Base-by-base conservation (phyloP, 2,888 invertebrate genomes). In the Mechanitis messenoides region DNA sequence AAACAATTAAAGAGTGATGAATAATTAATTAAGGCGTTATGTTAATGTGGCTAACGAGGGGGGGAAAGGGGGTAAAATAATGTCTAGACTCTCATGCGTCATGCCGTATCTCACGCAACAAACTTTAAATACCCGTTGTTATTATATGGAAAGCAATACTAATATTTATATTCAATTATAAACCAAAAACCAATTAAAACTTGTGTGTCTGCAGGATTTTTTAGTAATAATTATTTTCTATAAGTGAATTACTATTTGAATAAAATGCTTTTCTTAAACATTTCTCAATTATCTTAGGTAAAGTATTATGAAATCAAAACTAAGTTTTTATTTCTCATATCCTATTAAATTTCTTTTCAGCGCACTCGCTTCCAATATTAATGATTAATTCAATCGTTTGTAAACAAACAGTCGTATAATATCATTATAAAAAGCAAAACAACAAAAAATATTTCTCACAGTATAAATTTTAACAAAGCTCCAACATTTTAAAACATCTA, bases 21-120 rank as follows among this genome's bases (percentile, higher is more conserved):
- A 79, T 78, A 80, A 85, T 84, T 84, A 84, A 85, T 85, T 83
- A 85, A 76, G 76, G 74, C 74, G 80, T 75, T 77, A 80, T 80
- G 80, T 78, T 80, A 81, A 84, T 81, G 74, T 72, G 69, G 76
- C 78, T 78, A 79, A 77, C 75, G 76, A 74, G 50, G 50, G 31
- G 11, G 50, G 50, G 50, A 31, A 50, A 50, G 9, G 50, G 50
- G 50, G 50, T 31, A 31, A 50, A 31, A 77, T 79, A 80, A 78
- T 76, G 85, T 82, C 82, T 83, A 83, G 84, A 81, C 84, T 73
- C 65, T 68, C 72, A 77, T 83, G 84, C 85, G 85, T 84, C 85
- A 82, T 85, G 82, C 84, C 71, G 69, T 78, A 81, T 84, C 86
- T 80, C 87, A 85, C 86, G 86, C 87, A 84, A 86, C 75, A 69